Base-by-base conservation (phyloP, 1,140 invertebrate species). In the Tetramorium alpestre region DNA sequence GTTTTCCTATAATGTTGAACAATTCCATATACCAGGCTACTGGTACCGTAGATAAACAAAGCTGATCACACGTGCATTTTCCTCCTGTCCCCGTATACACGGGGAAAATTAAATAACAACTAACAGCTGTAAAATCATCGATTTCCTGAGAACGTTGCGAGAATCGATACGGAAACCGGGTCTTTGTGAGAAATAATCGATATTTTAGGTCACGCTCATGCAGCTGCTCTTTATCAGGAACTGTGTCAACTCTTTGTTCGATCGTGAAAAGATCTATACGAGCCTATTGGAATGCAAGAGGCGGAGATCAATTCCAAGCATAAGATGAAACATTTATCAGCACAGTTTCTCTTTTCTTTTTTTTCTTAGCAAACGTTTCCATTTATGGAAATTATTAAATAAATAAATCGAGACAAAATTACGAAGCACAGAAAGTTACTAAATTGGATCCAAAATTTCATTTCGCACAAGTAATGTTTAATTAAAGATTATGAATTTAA, bases 191-290 rank as follows among this genome's bases (percentile, higher is more conserved):
- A 77, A 62, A 77, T 11, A 56, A 38, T 56, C 72, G 81, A 87
- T 84, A 87, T 88, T 88, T 91, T 88, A 88, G 85, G 16, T 69
- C 33, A 49, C 65, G 65, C 8, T 44, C 54, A 60, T 73, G 25
- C 69, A 18, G 54, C 4, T 18, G 6, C 69, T 73, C 44, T 13
- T 84, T 62, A 73, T 72, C 78, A 18, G 3, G 7, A 28, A 47
- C 33, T 41, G 78, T 11, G 67, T 82, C 65, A 72, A 82, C 56
- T 38, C 49, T 73, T 85, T 85, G 49, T 78, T 33, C 18, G 16
- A 67, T 33, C n/a, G 47, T 22, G 44, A 49, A 58, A 56, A 76
- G 28, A 44, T 22, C 58, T 49, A 16, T 51, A 33, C 38, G 22
- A 62, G 6, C 38, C 25, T 44, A 44, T 54, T 33, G 10, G n/a